Evolutionary conservation across 2,113 vertebrate species (phyloP).

Genomic region (Crotalus tigris): DNA sequence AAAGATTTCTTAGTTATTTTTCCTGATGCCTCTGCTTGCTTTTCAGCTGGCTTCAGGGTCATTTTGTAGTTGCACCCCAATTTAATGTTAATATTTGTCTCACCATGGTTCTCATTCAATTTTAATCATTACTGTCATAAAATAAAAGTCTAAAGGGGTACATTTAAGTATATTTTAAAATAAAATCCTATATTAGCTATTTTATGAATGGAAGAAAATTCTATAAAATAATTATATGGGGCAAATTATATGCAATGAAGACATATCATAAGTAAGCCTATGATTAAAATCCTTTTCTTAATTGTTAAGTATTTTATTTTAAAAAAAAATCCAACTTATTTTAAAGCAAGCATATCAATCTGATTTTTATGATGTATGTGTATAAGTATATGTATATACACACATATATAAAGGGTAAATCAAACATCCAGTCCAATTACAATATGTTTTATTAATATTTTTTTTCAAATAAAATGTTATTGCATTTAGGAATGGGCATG

Average conservation of each 20-base stretch:
- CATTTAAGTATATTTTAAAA: slow-evolving; percentile 24
- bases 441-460: no score
- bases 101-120: slow-evolving; percentile 54
- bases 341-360: neutral
- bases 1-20: slow-evolving; percentile 61
- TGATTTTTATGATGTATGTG: no score
- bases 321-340: neutral
- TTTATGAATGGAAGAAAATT: slow-evolving; percentile 54
- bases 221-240: neutral
- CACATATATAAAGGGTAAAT: no score
- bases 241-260: neutral
- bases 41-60: slow-evolving; percentile 50
- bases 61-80: slow-evolving; percentile 15
- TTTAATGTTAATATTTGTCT: slow-evolving; percentile 57
- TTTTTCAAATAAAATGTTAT: no score
- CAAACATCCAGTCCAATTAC: no score
- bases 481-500: no score
- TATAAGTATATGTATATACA: no score
- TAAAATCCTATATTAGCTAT: slow-evolving; percentile 29
- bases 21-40: slow-evolving; percentile 40
- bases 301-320: neutral
- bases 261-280: neutral
- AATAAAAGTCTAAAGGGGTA: slow-evolving; percentile 23
- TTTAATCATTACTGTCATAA: slow-evolving; percentile 27
- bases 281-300: neutral